phyloP scores from a whole-genome alignment of 1,140 invertebrate genomes.

The Aphaenogaster floridana region DNA sequence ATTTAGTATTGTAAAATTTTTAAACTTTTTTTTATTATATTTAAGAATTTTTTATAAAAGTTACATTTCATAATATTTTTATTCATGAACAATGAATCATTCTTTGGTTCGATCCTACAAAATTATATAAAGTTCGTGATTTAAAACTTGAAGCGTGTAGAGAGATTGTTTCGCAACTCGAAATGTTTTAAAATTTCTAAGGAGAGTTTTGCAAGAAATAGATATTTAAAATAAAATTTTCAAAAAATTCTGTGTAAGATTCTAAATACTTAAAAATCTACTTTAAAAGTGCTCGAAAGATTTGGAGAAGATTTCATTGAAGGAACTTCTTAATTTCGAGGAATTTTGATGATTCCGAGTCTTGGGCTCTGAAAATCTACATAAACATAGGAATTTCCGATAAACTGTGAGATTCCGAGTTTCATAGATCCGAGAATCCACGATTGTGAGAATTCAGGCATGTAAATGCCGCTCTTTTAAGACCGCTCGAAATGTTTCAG shows the following conservation, averaged over 20 bases:
- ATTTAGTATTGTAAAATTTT: background rate
- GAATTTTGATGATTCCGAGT: background rate
- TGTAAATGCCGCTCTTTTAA: slow-evolving; percentile 26
- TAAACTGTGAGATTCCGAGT: slow-evolving; percentile 3
- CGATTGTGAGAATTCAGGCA: slow-evolving; percentile 16
- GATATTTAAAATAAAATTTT: background rate
- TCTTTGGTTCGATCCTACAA: too few species aligned
- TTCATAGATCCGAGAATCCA: background rate
- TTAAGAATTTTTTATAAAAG: too few species aligned
- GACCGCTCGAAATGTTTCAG: slow-evolving; percentile 24
- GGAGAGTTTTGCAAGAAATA: background rate
- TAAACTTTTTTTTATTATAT: background rate
- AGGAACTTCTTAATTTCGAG: background rate
- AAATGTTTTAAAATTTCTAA: background rate
- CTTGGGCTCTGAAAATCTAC: background rate
- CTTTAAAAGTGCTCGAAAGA: background rate
- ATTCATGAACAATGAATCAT: too few species aligned
- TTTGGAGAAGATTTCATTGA: background rate
- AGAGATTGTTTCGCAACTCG: background rate
- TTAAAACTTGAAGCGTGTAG: background rate
- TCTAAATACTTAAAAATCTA: background rate
- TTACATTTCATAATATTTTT: too few species aligned
- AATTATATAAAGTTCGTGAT: background rate
- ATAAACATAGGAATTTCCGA: background rate
- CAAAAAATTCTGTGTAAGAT: background rate